Conservation (phyloP, 2,797 vertebrate genomes). For the Manis pentadactyla region DNA sequence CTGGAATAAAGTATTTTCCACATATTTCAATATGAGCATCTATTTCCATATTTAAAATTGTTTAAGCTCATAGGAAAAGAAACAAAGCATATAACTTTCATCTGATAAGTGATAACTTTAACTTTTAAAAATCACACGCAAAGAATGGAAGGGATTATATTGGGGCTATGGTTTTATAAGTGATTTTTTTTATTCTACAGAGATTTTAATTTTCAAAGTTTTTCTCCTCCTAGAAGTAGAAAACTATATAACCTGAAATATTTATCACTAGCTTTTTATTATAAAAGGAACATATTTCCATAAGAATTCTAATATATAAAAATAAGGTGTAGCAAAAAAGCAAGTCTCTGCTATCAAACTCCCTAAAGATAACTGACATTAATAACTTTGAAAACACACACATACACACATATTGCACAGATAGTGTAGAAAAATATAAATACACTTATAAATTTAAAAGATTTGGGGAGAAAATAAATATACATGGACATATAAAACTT, state of each 20-base stretch:
- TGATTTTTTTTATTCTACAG: background rate
- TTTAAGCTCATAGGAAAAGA: background rate
- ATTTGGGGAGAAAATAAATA: background rate
- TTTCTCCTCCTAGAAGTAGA: background rate
- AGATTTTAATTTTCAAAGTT: constrained; percentile 1
- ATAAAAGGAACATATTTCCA: constrained; percentile 31
- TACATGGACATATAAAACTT: background rate
- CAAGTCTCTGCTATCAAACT: background rate
- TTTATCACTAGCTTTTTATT: background rate
- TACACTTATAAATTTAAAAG: background rate
- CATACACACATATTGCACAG: background rate
- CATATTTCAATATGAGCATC: background rate
- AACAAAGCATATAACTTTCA: background rate
- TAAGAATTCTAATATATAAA: constrained; percentile 35
- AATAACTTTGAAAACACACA: background rate
- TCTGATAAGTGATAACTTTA: background rate
- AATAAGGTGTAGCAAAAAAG: background rate
- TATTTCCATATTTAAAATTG: background rate
- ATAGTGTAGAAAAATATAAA: background rate
- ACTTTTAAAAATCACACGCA: background rate
- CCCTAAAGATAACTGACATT: background rate
- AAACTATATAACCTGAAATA: background rate
- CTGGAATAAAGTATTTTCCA: background rate
- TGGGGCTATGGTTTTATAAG: background rate
- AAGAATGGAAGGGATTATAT: background rate